Evolutionary conservation across 2,888 invertebrate species (phyloP).

Genomic region (Ophion ellenae): DNA sequence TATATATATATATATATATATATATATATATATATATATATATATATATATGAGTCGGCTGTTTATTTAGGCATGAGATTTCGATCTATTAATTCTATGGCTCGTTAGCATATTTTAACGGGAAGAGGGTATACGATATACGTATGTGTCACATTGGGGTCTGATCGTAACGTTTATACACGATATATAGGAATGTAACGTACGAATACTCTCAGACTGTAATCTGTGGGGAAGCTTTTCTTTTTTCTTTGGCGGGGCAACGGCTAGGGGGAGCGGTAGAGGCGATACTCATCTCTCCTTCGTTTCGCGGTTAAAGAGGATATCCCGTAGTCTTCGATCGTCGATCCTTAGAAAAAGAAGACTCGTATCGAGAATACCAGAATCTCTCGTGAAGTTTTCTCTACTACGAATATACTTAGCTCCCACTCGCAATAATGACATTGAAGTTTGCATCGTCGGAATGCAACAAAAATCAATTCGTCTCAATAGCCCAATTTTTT

Average conservation of each 20-base stretch:
- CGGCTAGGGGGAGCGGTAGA: constrained; percentile 14
- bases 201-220: not conserved
- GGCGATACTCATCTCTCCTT: constrained; percentile 62
- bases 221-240: constrained; percentile 61
- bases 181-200: constrained; percentile 1
- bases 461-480: too few species aligned
- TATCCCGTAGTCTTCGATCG: constrained; percentile 34
- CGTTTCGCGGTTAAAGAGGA: constrained; percentile 30
- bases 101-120: constrained; percentile 77
- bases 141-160: not conserved
- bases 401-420: too few species aligned
- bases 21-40: too few species aligned
- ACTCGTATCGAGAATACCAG: constrained; percentile 16
- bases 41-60: not conserved
- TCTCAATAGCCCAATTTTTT: too few species aligned
- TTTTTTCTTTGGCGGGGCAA: constrained; percentile 30
- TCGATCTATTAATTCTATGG: constrained; percentile 75
- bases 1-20: not conserved
- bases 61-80: constrained; percentile 71
- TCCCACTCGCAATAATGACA: too few species aligned
- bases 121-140: constrained; percentile 34
- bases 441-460: too few species aligned
- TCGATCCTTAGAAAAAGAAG: constrained; percentile 23
- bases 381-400: too few species aligned
- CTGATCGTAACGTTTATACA: not conserved